Evolutionary conservation across 2,113 vertebrate species (phyloP).

Genomic region (Hemichromis elongatus): DNA sequence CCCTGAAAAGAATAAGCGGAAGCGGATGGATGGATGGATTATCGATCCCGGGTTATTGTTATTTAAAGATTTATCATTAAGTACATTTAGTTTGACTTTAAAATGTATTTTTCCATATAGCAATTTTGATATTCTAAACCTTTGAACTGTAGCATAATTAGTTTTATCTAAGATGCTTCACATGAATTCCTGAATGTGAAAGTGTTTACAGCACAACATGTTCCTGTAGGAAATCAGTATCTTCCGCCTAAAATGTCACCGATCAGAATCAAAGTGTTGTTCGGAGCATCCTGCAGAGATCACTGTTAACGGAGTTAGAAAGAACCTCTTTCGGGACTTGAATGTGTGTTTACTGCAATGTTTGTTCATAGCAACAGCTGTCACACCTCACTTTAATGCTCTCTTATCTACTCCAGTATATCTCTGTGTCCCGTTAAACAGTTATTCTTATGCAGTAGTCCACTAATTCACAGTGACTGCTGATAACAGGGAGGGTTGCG

Average conservation of each 20-base stretch:
- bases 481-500: neutral
- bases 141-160: neutral
- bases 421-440: neutral
- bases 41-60: neutral
- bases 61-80: neutral
- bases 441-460: neutral
- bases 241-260: neutral
- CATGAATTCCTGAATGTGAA: neutral
- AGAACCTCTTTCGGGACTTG: neutral
- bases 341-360: neutral
- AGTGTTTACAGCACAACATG: neutral
- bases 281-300: neutral
- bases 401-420: neutral
- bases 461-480: neutral
- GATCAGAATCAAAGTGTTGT: neutral
- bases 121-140: neutral
- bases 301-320: neutral
- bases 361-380: slow-evolving; percentile 9
- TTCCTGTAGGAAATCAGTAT: neutral
- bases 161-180: neutral
- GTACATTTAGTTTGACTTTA: neutral
- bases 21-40: no score
- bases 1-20: no score
- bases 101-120: neutral
- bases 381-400: neutral